These are phyloP conservation scores for Drosophila virilis DNA, from an alignment of 1,140 invertebrate species.

Conservation along the genomic window DNA sequence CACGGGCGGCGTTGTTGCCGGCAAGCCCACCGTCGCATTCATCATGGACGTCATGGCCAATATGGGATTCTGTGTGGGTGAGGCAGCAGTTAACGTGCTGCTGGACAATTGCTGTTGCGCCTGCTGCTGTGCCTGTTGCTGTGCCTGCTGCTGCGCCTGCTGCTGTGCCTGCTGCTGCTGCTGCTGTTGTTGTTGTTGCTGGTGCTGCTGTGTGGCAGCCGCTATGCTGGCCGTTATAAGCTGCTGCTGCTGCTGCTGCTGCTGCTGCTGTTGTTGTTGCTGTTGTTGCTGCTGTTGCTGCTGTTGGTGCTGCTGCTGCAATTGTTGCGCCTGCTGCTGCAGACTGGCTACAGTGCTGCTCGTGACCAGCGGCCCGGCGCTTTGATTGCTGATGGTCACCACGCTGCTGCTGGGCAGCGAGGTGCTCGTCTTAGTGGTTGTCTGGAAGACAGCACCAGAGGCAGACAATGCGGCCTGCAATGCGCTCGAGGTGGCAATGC, in stretches of 20 bases:
- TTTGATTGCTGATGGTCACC: conserved; percentile 77
- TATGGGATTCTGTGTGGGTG: conserved; percentile 78
- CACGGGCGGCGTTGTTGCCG: conserved; percentile 51
- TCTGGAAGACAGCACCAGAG: conserved; percentile 61
- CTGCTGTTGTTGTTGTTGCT: conserved; percentile 54
- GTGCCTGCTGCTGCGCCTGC: conserved; percentile 62
- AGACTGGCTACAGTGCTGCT: conserved; percentile 68
- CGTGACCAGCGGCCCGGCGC: conserved; percentile 68
- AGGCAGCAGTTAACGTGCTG: conserved; percentile 48
- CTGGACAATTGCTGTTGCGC: conserved; percentile 45
- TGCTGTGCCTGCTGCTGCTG: conserved; percentile 44
- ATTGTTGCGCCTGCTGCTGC: conserved; percentile 62
- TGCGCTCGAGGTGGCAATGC: conserved; percentile 74
- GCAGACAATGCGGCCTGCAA: conserved; percentile 62
- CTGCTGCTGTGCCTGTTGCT: conserved; percentile 41
- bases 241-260: conserved; percentile 39
- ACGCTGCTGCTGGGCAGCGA: conserved; percentile 67
- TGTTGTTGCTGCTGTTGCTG: conserved; percentile 64
- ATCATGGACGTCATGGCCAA: conserved; percentile 83
- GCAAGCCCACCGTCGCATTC: conserved; percentile 67
- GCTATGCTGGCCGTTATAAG: conserved; percentile 12
- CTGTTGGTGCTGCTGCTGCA: conserved; percentile 50
- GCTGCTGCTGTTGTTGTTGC: conserved; percentile 43
- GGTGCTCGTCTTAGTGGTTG: conserved; percentile 51
- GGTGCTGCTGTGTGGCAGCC: conserved; percentile 32